Evolutionary conservation across 1,140 invertebrate genomes (phyloP).

Genomic region (Brachionus manjavacas): DNA sequence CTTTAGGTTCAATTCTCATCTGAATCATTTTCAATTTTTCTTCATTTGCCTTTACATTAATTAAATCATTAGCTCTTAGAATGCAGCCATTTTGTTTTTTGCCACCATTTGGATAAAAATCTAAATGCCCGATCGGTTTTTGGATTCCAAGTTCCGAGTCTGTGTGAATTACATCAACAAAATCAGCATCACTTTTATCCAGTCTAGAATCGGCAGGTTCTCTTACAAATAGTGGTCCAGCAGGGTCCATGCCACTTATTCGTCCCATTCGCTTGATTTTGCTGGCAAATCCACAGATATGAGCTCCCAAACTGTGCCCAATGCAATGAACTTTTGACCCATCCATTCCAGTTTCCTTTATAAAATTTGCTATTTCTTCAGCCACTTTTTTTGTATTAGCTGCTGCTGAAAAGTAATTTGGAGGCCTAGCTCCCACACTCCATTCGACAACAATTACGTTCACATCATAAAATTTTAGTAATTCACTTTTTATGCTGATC

Average conservation of each 20-base stretch:
- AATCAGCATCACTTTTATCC: slow-evolving; percentile 77
- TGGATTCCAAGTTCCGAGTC: slow-evolving; percentile 64
- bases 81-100: slow-evolving; percentile 60
- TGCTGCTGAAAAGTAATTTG: slow-evolving; percentile 65
- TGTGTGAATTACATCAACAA: slow-evolving; percentile 88
- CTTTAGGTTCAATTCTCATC: not conserved
- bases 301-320: slow-evolving; percentile 84
- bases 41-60: not conserved
- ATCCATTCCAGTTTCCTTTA: slow-evolving; percentile 31
- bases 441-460: slow-evolving; percentile 38
- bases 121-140: slow-evolving; percentile 62
- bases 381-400: slow-evolving; percentile 72
- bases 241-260: slow-evolving; percentile 78
- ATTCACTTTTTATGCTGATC: slow-evolving; percentile 47
- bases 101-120: slow-evolving; percentile 44
- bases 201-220: slow-evolving; percentile 72
- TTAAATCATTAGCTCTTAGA: not conserved
- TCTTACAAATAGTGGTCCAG: slow-evolving; percentile 81
- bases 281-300: slow-evolving; percentile 77
- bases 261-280: slow-evolving; percentile 73
- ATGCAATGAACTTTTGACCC: slow-evolving; percentile 66
- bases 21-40: not conserved
- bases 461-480: slow-evolving; percentile 43
- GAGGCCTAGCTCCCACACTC: not conserved
- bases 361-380: slow-evolving; percentile 71